A percentile compares a stretch with the other conserved stretches of the same genome.
phyloP scores from a whole-genome alignment of 1,140 invertebrate species.

The Drosophila lowei region DNA sequence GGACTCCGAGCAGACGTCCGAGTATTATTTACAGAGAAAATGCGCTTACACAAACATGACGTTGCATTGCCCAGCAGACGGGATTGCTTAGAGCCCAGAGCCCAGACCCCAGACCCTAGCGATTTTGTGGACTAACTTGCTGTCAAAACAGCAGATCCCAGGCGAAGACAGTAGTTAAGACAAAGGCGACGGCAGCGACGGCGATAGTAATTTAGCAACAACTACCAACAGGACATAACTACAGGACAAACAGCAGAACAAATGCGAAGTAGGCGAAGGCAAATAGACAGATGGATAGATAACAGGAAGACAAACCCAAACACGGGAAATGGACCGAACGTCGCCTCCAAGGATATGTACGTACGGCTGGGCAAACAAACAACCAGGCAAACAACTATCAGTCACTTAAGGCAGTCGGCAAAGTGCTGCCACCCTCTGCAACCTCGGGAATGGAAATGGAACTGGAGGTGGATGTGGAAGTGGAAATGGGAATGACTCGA shows the following conservation, averaged over 20 bases:
- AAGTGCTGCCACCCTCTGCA: slow-evolving; percentile 46
- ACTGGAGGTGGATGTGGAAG: slow-evolving; percentile 19
- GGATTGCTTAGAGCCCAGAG: neutral
- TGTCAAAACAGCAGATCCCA: slow-evolving; percentile 63
- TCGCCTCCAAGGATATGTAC: slow-evolving; percentile 43
- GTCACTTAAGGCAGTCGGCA: slow-evolving; percentile 78
- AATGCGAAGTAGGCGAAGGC: slow-evolving; percentile 66
- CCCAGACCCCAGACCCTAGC: slow-evolving; percentile 24
- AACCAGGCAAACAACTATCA: slow-evolving; percentile 78
- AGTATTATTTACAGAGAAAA: slow-evolving; percentile 74
- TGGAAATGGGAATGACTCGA: slow-evolving; percentile 27
- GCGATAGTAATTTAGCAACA: slow-evolving; percentile 71
- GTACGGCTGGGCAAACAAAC: slow-evolving; percentile 63
- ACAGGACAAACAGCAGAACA: slow-evolving; percentile 64
- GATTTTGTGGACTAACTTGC: slow-evolving; percentile 63
- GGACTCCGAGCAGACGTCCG: slow-evolving; percentile 7
- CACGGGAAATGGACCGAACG: slow-evolving; percentile 53
- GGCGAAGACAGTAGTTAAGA: slow-evolving; percentile 33
- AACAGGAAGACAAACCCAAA: slow-evolving; percentile 42
- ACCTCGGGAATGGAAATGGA: slow-evolving; percentile 6
- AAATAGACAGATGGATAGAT: slow-evolving; percentile 49
- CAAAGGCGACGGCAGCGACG: slow-evolving; percentile 33
- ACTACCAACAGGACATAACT: slow-evolving; percentile 69
- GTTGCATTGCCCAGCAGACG: slow-evolving; percentile 3
- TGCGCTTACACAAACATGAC: slow-evolving; percentile 64